phyloP scores from a whole-genome alignment of 2,113 vertebrate species.

The Phaethornis superciliosus region DNA sequence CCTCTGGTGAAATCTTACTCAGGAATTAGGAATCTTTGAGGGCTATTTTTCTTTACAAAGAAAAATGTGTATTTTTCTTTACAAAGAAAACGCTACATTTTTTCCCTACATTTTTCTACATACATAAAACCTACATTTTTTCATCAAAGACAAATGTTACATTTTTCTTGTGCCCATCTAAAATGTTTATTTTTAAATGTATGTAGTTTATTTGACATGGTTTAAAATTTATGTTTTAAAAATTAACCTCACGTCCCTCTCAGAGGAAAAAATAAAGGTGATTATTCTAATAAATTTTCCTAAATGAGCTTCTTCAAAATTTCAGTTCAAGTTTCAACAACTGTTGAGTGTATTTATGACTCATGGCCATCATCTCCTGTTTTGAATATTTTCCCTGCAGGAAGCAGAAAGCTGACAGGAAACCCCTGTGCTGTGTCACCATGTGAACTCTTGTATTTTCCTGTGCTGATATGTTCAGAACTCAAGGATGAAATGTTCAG shows the following conservation, averaged over 20 bases:
- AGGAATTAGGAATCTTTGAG: no score
- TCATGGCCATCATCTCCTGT: no score
- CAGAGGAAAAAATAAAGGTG: background rate
- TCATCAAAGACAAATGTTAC: no score
- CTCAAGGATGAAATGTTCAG: background rate
- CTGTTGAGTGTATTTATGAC: background rate
- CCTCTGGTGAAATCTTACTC: no score
- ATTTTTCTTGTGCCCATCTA: no score
- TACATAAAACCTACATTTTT: no score
- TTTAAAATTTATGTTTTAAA: background rate
- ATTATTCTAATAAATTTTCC: background rate
- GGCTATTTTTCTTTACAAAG: no score
- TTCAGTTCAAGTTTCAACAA: background rate
- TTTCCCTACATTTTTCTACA: no score
- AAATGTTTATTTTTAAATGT: no score
- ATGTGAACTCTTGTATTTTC: background rate
- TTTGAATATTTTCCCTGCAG: background rate
- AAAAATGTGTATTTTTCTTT: no score
- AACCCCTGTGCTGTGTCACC: background rate
- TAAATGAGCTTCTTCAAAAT: background rate
- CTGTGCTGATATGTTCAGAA: fast-evolving
- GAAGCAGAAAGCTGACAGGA: background rate
- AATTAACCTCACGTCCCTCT: background rate
- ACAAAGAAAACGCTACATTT: no score
- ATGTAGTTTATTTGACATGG: no score